Conservation (phyloP, 2,888 invertebrate species). For the Pseudococcus longispinus region DNA sequence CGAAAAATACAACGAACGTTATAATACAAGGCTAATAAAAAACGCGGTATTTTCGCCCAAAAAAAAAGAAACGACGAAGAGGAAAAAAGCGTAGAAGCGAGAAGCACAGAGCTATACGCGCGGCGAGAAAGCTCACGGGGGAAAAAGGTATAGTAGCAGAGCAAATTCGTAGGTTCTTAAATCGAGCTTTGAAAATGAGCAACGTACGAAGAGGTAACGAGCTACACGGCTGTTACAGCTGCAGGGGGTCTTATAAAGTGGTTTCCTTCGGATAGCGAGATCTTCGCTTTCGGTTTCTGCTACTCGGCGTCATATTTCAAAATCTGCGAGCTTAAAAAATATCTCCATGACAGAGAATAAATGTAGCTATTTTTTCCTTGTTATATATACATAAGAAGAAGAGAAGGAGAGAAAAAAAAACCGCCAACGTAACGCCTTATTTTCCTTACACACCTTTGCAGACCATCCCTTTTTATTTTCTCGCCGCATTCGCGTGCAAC, state of each 20-base stretch:
- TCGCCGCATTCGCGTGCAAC: not conserved
- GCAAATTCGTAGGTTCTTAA: conserved; percentile 48
- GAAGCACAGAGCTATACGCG: not conserved
- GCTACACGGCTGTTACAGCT: conserved; percentile 43
- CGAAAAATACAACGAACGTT: conserved; percentile 41
- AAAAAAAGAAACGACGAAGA: not conserved
- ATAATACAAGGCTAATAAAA: conserved; percentile 44
- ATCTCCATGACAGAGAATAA: conserved; percentile 56
- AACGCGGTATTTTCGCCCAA: conserved; percentile 16
- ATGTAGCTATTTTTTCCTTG: conserved; percentile 56
- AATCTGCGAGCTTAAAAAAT: conserved; percentile 56
- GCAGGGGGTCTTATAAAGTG: conserved; percentile 57
- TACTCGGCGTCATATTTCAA: conserved; percentile 56
- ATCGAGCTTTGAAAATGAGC: conserved; percentile 43
- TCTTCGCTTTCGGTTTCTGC: conserved; percentile 56
- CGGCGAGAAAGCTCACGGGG: not conserved
- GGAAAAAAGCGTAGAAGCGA: not conserved
- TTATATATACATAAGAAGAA: conserved; percentile 10
- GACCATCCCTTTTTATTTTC: conserved; percentile 4
- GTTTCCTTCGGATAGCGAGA: conserved; percentile 56
- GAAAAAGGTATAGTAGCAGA: conserved; percentile 23
- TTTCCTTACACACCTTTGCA: conserved; percentile 48
- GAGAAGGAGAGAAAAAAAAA: not conserved
- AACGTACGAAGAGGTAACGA: not conserved
- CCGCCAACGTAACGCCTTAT: conserved; percentile 43